Conservation (phyloP, 2,797 vertebrate species). For the Alosa sapidissima region DNA sequence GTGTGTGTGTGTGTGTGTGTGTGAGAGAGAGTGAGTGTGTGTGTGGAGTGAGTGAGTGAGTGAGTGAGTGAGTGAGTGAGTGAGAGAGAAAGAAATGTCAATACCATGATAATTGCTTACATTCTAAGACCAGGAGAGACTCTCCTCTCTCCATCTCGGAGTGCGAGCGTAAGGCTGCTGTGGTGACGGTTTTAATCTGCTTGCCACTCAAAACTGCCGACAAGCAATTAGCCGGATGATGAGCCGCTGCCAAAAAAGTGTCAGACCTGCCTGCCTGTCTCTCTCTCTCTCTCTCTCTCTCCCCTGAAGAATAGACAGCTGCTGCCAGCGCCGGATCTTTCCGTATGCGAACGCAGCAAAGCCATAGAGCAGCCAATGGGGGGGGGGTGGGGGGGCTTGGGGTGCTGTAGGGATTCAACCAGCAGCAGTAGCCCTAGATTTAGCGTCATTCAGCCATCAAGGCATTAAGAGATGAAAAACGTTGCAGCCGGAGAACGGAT, state of each 20-base stretch:
- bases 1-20: too few relatives aligned
- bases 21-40: too few relatives aligned
- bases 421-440: background rate
- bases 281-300: background rate
- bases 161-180: background rate
- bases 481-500: background rate
- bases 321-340: background rate
- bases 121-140: background rate
- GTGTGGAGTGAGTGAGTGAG: background rate
- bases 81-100: background rate
- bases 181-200: constrained; percentile 27
- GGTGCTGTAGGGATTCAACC: background rate
- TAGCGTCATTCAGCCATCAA: background rate
- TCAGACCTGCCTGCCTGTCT: constrained; percentile 52
- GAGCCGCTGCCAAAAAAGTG: constrained; percentile 50
- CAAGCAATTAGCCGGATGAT: constrained; percentile 53
- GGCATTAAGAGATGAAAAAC: background rate
- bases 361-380: background rate
- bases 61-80: background rate
- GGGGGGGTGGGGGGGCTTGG: background rate
- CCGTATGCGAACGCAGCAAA: background rate
- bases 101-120: background rate
- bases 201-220: constrained; percentile 29
- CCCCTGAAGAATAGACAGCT: background rate
- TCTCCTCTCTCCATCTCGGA: background rate